Evolutionary conservation across 2,797 vertebrate species (phyloP).

Genomic region (Trachops cirrhosus): DNA sequence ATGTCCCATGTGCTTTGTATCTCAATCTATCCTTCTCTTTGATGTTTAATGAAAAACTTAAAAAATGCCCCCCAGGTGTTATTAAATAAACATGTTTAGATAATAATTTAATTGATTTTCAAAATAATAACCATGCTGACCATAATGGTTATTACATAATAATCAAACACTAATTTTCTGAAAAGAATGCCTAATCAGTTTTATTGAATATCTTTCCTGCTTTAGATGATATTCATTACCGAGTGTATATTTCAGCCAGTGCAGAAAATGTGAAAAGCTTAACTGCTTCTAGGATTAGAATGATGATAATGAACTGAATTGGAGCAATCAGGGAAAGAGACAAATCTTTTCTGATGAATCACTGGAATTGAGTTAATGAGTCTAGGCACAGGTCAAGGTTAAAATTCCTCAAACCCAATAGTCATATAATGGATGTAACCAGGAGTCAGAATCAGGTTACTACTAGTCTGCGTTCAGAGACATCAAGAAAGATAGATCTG

Average conservation of each 20-base stretch:
- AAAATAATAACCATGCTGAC: not conserved
- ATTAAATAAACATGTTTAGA: not conserved
- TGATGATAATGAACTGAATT: not conserved
- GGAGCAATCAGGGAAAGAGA: not conserved
- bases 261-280: slow-evolving; percentile 3
- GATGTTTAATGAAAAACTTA: not conserved
- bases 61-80: not conserved
- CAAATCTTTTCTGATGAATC: not conserved
- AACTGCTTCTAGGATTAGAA: not conserved
- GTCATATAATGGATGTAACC: not conserved
- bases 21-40: not conserved
- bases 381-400: not conserved
- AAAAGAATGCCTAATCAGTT: not conserved
- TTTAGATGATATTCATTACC: not conserved
- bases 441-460: not conserved
- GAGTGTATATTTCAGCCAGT: not conserved
- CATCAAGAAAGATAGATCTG: not conserved
- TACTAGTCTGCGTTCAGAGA: not conserved
- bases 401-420: not conserved
- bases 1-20: not conserved
- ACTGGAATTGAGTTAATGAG: not conserved
- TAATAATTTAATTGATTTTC: not conserved
- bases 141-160: not conserved
- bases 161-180: not conserved
- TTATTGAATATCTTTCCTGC: not conserved